A percentile compares a stretch with the other conserved stretches of the same genome.
Conservation (phyloP, 2,888 invertebrate genomes). For the Drosophila basisetae region DNA sequence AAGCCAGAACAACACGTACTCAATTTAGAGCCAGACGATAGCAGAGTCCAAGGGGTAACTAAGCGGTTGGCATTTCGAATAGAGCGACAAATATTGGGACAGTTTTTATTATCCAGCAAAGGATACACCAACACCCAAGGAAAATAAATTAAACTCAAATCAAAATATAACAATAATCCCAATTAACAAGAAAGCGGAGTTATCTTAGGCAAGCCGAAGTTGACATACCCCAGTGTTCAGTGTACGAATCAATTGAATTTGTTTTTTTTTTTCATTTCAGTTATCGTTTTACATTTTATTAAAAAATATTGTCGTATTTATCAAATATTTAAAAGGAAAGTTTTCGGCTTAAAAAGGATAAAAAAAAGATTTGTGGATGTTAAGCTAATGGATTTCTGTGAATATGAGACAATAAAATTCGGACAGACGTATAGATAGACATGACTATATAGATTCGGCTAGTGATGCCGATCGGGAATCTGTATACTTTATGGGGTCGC, state of each 20-base stretch:
- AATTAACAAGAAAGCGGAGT: slow-evolving; percentile 2
- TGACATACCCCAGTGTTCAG: neutral
- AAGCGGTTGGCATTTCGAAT: slow-evolving; percentile 29
- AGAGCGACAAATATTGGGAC: slow-evolving; percentile 58
- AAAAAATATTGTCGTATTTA: neutral
- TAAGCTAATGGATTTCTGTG: neutral
- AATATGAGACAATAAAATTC: neutral
- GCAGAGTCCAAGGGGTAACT: slow-evolving; percentile 11
- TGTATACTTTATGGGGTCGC: neutral
- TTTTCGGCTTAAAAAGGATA: neutral
- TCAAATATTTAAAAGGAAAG: neutral
- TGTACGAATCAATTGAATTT: neutral
- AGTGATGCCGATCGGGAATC: neutral
- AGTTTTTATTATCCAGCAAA: slow-evolving; percentile 24
- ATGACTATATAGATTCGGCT: neutral
- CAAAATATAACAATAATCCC: slow-evolving; percentile 10
- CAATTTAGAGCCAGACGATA: slow-evolving; percentile 68
- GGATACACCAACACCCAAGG: slow-evolving; percentile 2
- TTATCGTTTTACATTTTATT: neutral
- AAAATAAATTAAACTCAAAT: slow-evolving; percentile 48
- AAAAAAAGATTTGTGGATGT: neutral
- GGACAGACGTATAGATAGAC: neutral
- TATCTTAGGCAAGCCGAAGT: neutral
- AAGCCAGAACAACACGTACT: slow-evolving; percentile 76
- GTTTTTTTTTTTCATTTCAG: neutral